Percentiles rank a stretch among this genome's conserved stretches.
phyloP scores from a whole-genome alignment of 2,888 invertebrate species.

The Hemaris fuciformis region DNA sequence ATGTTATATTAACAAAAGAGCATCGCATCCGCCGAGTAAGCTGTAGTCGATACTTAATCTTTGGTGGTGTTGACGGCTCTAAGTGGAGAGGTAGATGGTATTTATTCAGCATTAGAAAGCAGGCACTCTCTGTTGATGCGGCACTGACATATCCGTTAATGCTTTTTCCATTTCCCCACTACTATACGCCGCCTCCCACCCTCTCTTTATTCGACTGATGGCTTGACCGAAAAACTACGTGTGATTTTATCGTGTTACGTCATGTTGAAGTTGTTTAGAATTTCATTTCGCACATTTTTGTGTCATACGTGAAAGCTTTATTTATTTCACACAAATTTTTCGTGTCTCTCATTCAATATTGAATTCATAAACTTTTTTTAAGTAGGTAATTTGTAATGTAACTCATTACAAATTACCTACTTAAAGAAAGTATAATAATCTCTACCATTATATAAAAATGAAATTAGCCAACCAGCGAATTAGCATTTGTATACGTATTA shows the following conservation, averaged over 20 bases:
- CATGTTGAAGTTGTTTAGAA: constrained; percentile 8
- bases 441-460: no score
- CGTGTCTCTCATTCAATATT: background rate
- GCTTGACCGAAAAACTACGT: constrained; percentile 65
- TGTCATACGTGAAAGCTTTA: background rate
- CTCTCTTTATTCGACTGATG: constrained; percentile 41
- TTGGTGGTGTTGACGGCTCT: constrained; percentile 44
- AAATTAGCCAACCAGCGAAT: no score
- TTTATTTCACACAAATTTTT: background rate
- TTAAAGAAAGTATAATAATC: no score
- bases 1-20: background rate
- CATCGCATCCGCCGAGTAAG: background rate
- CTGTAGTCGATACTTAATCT: constrained; percentile 27
- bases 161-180: constrained; percentile 79
- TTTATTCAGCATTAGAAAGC: constrained; percentile 78
- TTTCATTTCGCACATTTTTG: background rate
- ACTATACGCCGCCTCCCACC: constrained; percentile 50
- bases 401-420: no score
- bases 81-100: constrained; percentile 65
- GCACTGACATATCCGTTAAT: constrained; percentile 81
- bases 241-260: constrained; percentile 28
- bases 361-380: background rate
- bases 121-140: constrained; percentile 78
- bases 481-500: background rate
- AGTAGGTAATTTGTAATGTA: no score